Conservation (phyloP, 30 jellyfish, hydroid and myxozoan species). For the Mastigias papua region DNA sequence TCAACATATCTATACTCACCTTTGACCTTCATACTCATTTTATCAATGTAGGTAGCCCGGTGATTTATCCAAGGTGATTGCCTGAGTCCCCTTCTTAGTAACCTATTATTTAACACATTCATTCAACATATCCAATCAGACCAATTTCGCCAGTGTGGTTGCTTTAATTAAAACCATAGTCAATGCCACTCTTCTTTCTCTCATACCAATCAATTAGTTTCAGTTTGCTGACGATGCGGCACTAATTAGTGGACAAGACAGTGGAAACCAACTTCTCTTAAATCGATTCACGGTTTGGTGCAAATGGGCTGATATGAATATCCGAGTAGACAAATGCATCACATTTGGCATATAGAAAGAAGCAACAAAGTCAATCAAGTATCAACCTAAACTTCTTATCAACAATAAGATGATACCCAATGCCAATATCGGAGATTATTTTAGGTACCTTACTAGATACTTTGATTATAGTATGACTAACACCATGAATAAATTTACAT, state of each 20-base stretch:
- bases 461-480: constrained; percentile 8
- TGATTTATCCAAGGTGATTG: constrained; percentile 52
- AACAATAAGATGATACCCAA: constrained; percentile 3
- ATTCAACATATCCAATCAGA: constrained; percentile 21
- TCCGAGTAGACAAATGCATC: constrained; percentile 30
- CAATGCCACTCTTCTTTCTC: background rate
- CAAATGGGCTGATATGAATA: constrained; percentile 40
- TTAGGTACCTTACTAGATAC: constrained; percentile 5
- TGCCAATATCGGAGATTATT: background rate
- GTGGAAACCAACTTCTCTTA: constrained; percentile 32
- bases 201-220: constrained; percentile 8
- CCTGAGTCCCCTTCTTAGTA: constrained; percentile 20
- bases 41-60: background rate
- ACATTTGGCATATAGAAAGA: constrained; percentile 14
- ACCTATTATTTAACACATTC: constrained; percentile 27
- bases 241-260: constrained; percentile 6
- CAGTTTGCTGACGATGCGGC: constrained; percentile 57
- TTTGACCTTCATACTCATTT: background rate
- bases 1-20: constrained; percentile 12
- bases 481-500: background rate
- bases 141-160: constrained; percentile 15
- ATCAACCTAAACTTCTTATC: constrained; percentile 8
- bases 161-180: background rate
- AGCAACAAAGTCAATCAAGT: background rate
- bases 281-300: constrained; percentile 30